A percentile compares a stretch with the other conserved stretches of the same genome.
These are phyloP conservation scores for Penaeus vannamei DNA, from an alignment of 1,140 invertebrate genomes.

Conservation along the genomic window DNA sequence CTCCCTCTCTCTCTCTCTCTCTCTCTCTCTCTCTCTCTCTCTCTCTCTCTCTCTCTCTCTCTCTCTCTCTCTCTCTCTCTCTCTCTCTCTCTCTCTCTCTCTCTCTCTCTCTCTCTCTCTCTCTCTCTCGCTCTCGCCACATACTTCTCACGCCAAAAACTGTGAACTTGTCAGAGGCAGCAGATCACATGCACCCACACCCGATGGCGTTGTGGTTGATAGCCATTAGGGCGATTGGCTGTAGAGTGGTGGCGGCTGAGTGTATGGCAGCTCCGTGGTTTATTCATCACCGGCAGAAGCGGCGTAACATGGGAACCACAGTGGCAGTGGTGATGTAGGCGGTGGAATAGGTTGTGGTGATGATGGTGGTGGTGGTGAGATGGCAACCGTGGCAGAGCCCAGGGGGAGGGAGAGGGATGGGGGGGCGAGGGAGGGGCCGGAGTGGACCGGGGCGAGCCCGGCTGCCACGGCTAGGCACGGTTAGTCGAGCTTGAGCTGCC, in stretches of 20 bases:
- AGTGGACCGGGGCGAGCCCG: background rate
- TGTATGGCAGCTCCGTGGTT: no score
- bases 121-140: slow-evolving; percentile 29
- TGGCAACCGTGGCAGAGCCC: background rate
- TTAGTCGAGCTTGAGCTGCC: no score
- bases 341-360: background rate
- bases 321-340: slow-evolving; percentile 1
- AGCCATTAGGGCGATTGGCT: no score
- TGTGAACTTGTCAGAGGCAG: slow-evolving; percentile 15
- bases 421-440: background rate
- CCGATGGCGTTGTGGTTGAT: no score
- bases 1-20: slow-evolving; percentile 29
- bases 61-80: background rate
- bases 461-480: no score
- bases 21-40: background rate
- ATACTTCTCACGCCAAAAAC: slow-evolving; percentile 26
- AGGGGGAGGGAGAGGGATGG: background rate
- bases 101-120: slow-evolving; percentile 10
- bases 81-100: background rate
- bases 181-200: slow-evolving; percentile 7
- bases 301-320: background rate
- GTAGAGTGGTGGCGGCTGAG: no score
- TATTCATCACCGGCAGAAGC: no score
- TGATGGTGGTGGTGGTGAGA: slow-evolving; percentile 16
- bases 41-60: background rate